A percentile compares a stretch with the other conserved stretches of the same genome.
phyloP scores from a whole-genome alignment of 2,888 invertebrate species.

The Sarcophaga variegata region DNA sequence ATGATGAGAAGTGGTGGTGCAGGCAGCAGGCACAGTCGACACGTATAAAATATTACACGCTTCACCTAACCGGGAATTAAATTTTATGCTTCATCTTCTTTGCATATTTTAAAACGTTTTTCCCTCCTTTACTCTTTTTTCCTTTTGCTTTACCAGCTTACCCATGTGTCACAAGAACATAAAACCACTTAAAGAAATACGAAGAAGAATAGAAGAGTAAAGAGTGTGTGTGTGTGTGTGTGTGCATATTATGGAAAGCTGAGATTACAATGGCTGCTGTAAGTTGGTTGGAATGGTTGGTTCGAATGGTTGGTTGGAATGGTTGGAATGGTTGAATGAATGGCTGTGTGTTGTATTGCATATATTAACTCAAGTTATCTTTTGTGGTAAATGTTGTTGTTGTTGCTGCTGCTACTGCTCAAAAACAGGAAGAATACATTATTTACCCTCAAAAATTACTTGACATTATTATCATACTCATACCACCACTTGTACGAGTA shows the following conservation, averaged over 20 bases:
- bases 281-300: too few species aligned
- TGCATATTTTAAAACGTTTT: slow-evolving; percentile 45
- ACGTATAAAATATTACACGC: slow-evolving; percentile 72
- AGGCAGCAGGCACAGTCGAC: too few species aligned
- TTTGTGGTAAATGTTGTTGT: slow-evolving; percentile 5
- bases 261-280: slow-evolving; percentile 59
- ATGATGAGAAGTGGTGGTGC: background rate
- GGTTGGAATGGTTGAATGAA: too few species aligned
- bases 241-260: slow-evolving; percentile 58
- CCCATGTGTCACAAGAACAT: slow-evolving; percentile 8
- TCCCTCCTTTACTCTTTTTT: background rate
- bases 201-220: slow-evolving; percentile 3
- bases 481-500: slow-evolving; percentile 25
- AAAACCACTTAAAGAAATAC: background rate
- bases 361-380: slow-evolving; percentile 60
- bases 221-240: too few species aligned
- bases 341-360: slow-evolving; percentile 41
- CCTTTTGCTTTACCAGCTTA: background rate
- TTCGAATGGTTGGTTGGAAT: too few species aligned
- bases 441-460: slow-evolving; percentile 66
- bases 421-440: slow-evolving; percentile 49
- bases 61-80: slow-evolving; percentile 73
- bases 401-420: slow-evolving; percentile 19
- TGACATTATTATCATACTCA: slow-evolving; percentile 65
- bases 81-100: slow-evolving; percentile 68